Evolutionary conservation across 2,888 invertebrate genomes (phyloP).

Genomic region (Tholera decimalis): DNA sequence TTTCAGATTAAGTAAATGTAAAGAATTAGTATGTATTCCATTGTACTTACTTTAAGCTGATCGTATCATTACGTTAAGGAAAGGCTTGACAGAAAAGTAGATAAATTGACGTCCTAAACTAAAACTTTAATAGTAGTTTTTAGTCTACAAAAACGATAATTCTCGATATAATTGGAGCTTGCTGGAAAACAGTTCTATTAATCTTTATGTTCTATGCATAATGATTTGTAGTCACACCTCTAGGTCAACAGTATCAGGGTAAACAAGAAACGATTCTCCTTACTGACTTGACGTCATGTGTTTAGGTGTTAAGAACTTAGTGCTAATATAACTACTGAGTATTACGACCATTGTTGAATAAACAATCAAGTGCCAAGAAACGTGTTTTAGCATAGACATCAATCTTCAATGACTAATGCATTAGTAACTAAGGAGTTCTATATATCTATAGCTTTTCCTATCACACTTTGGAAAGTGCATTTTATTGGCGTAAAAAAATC

Average conservation of each 20-base stretch:
- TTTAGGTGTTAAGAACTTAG: slow-evolving; percentile 14
- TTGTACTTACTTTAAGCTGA: too few relatives aligned
- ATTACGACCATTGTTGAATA: slow-evolving; percentile 31
- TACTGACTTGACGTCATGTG: slow-evolving; percentile 41
- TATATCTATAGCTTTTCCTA: neutral
- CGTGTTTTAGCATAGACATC: slow-evolving; percentile 26
- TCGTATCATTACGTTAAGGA: too few relatives aligned
- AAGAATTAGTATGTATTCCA: too few relatives aligned
- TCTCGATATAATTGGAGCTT: too few relatives aligned
- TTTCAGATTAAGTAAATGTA: too few relatives aligned
- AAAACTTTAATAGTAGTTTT: too few relatives aligned
- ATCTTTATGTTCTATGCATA: slow-evolving; percentile 10
- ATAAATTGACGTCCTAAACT: too few relatives aligned
- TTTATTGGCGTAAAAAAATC: too few relatives aligned
- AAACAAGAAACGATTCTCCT: slow-evolving; percentile 45
- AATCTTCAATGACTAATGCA: slow-evolving; percentile 5
- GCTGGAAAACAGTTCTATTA: neutral
- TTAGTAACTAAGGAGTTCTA: too few relatives aligned
- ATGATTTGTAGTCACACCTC: slow-evolving; percentile 25
- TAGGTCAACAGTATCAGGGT: slow-evolving; percentile 31
- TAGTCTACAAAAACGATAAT: too few relatives aligned
- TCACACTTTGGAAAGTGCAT: too few relatives aligned
- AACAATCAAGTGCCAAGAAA: slow-evolving; percentile 38
- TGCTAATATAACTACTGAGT: slow-evolving; percentile 48
- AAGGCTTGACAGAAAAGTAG: too few relatives aligned